A percentile compares a stretch with the other conserved stretches of the same genome.
Conservation (phyloP, 2,888 invertebrate genomes). For the Macrophya annulata region DNA sequence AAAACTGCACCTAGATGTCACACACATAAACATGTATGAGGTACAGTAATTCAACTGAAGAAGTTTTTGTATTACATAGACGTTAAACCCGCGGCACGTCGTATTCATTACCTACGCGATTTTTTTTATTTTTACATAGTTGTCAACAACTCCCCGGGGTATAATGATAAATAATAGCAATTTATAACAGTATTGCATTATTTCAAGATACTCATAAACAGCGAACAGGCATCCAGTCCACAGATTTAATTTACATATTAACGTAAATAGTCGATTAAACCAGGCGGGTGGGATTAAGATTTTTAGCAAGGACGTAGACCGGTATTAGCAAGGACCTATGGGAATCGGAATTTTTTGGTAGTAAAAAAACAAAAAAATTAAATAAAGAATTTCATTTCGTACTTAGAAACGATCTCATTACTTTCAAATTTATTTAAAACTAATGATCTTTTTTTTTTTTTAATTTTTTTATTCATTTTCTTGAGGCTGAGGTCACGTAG, state of each 20-base stretch:
- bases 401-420: not conserved
- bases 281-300: slow-evolving; percentile 8
- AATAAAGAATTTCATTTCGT: not conserved
- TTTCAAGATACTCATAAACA: slow-evolving; percentile 15
- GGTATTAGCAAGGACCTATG: slow-evolving; percentile 33
- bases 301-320: slow-evolving; percentile 28
- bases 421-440: not conserved
- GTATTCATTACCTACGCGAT: slow-evolving; percentile 42
- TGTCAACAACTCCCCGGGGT: slow-evolving; percentile 50
- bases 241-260: slow-evolving; percentile 35
- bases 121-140: slow-evolving; percentile 17
- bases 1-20: not conserved
- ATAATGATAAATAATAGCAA: slow-evolving; percentile 45
- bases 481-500: not conserved
- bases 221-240: not conserved
- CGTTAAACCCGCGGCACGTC: slow-evolving; percentile 6
- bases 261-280: slow-evolving; percentile 34
- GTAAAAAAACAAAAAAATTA: not conserved
- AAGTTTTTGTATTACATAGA: not conserved
- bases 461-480: not conserved
- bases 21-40: not conserved
- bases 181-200: slow-evolving; percentile 11
- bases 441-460: not conserved
- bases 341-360: slow-evolving; percentile 5
- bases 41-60: not conserved